These are phyloP conservation scores for Pantala flavescens DNA, from an alignment of 1,140 invertebrate genomes.

Conservation along the genomic window DNA sequence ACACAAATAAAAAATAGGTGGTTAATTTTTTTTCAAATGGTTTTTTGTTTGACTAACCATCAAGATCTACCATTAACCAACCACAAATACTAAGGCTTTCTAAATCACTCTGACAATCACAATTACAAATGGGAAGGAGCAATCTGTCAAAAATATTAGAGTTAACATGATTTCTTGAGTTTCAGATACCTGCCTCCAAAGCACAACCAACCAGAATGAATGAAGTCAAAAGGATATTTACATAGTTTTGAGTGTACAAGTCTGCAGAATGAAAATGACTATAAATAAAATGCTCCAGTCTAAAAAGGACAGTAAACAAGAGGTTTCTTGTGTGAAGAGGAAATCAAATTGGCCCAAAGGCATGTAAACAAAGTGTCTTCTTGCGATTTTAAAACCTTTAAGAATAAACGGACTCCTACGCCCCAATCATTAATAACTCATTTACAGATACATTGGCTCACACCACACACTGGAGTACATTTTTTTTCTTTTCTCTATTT, in stretches of 20 bases:
- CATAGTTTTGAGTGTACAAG: not conserved
- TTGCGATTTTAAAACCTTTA: no score
- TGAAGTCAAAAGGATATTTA: not conserved
- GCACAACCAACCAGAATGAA: not conserved
- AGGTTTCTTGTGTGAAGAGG: no score
- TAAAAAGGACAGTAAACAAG: not conserved
- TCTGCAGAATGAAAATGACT: not conserved
- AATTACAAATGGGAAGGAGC: not conserved
- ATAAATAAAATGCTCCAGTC: not conserved
- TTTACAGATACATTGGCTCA: not conserved
- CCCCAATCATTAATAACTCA: not conserved
- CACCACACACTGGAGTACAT: not conserved
- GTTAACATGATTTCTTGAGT: not conserved
- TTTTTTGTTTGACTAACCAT: slow-evolving; percentile 10
- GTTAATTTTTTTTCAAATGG: slow-evolving; percentile 10
- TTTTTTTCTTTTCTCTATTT: not conserved
- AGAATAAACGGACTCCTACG: no score
- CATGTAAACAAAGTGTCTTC: no score
- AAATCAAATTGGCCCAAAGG: no score
- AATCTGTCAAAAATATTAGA: not conserved
- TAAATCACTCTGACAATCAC: slow-evolving; percentile 2
- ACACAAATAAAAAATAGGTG: slow-evolving; percentile 8
- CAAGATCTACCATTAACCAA: not conserved
- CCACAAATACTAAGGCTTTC: slow-evolving; percentile 1
- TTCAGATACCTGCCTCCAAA: not conserved